Evolutionary conservation across 2,113 vertebrate genomes (phyloP).

Genomic region (Channa maculata): DNA sequence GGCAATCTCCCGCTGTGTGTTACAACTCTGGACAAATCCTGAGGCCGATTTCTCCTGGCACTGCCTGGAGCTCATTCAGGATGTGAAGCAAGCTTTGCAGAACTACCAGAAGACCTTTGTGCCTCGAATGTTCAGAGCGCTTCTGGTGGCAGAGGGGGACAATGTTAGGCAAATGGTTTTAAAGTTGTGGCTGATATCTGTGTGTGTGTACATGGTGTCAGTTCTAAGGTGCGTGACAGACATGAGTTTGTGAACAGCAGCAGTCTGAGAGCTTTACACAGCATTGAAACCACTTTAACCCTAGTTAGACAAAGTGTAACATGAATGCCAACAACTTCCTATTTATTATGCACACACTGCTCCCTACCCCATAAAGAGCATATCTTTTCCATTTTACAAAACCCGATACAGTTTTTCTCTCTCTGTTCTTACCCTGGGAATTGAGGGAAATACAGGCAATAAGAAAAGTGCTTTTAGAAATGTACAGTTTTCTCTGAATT

Average conservation of each 20-base stretch:
- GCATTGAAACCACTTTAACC: constrained; percentile 5
- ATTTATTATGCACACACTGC: no score
- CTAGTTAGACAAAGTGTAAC: neutral
- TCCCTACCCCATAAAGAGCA: no score
- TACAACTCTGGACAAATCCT: no score
- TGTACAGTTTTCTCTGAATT: constrained; percentile 16
- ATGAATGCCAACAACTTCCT: constrained; percentile 1
- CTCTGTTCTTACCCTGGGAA: constrained; percentile 14
- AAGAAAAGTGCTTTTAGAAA: constrained; percentile 2
- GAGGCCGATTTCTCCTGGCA: no score
- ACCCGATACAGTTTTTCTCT: neutral
- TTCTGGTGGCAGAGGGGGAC: no score
- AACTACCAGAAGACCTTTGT: no score
- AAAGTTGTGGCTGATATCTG: neutral
- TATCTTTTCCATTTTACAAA: no score
- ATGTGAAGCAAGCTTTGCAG: no score
- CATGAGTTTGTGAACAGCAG: neutral
- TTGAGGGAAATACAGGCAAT: neutral
- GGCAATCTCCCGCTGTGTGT: no score
- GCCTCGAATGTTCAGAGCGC: no score
- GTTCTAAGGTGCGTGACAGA: neutral
- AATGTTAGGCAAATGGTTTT: no score
- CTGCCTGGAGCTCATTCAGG: no score
- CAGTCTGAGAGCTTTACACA: neutral
- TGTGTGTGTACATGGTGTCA: neutral